phyloP scores from a whole-genome alignment of 1,140 invertebrate genomes.

The Protaetia brevitarsis region DNA sequence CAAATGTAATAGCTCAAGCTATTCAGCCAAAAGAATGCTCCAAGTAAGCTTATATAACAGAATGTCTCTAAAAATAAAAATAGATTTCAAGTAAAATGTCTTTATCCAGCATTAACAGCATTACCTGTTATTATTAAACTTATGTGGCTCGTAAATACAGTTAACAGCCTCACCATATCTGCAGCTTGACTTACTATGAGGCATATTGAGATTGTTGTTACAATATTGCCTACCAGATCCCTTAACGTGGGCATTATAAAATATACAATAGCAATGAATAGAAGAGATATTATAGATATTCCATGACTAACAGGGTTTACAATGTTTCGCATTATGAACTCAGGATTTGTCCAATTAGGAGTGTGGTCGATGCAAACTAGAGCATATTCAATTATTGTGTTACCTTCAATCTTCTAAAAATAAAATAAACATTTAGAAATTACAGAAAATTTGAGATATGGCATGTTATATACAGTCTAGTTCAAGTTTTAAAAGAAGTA shows the following conservation, averaged over 20 bases:
- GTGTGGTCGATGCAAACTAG: slow-evolving; percentile 67
- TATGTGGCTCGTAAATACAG: slow-evolving; percentile 72
- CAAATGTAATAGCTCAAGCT: slow-evolving; percentile 81
- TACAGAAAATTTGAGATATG: not conserved
- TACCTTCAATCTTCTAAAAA: slow-evolving; percentile 44
- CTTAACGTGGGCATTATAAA: slow-evolving; percentile 78
- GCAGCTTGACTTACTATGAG: slow-evolving; percentile 73
- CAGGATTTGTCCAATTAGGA: slow-evolving; percentile 60
- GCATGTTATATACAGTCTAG: too few relatives aligned
- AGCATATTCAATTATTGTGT: slow-evolving; percentile 60
- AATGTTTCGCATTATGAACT: slow-evolving; percentile 69
- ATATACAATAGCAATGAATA: slow-evolving; percentile 75
- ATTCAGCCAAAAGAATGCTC: slow-evolving; percentile 81
- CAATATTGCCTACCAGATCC: slow-evolving; percentile 79
- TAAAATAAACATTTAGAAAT: not conserved
- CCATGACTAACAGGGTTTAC: slow-evolving; percentile 73
- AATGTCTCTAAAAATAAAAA: slow-evolving; percentile 61
- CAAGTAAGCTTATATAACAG: slow-evolving; percentile 68
- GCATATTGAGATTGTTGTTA: slow-evolving; percentile 74
- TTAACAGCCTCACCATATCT: slow-evolving; percentile 73
- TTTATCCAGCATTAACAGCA: slow-evolving; percentile 26
- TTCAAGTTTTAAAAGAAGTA: too few relatives aligned
- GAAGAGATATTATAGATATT: slow-evolving; percentile 65
- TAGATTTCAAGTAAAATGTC: not conserved
- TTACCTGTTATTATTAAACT: slow-evolving; percentile 73